Percentiles rank a stretch among this genome's conserved stretches.
Evolutionary conservation across 2,888 invertebrate genomes (phyloP).

Genomic region (Chymomyza fuscimana): DNA sequence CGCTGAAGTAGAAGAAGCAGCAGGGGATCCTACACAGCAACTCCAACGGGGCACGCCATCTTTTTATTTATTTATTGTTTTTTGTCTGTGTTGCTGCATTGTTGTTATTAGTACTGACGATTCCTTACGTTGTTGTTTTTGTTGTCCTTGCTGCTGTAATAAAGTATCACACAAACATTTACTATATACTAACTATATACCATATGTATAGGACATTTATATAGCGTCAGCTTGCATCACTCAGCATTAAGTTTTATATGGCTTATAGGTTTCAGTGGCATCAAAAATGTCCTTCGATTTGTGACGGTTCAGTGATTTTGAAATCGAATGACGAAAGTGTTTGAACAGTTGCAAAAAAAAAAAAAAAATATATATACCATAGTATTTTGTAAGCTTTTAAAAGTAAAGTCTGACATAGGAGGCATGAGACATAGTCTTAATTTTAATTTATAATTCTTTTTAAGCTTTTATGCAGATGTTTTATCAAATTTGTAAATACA

Average conservation of each 20-base stretch:
- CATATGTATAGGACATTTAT: conserved; percentile 11
- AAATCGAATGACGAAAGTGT: conserved; percentile 27
- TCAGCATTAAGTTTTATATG: conserved; percentile 51
- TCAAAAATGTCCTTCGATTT: conserved; percentile 23
- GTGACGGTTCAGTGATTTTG: conserved; percentile 6
- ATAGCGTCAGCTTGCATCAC: conserved; percentile 63
- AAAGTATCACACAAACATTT: conserved; percentile 55
- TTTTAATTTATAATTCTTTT: background rate
- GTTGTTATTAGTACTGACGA: conserved; percentile 62
- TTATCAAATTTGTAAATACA: background rate
- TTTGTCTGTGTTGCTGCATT: conserved; percentile 68
- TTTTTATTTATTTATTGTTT: conserved; percentile 72
- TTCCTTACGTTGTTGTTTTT: conserved; percentile 28
- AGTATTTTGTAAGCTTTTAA: too few relatives aligned
- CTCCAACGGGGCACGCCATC: conserved; percentile 48
- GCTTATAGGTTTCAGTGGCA: conserved; percentile 21
- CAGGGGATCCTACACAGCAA: conserved; percentile 9
- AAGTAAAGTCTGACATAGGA: background rate
- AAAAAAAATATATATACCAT: too few relatives aligned
- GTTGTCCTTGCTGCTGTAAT: conserved; percentile 42
- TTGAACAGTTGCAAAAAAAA: background rate
- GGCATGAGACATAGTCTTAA: background rate
- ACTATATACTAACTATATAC: background rate
- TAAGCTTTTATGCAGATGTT: background rate
- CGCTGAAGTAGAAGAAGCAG: conserved; percentile 16